Conservation (phyloP, 2,888 invertebrate species). For the Nomada goodeniana region DNA sequence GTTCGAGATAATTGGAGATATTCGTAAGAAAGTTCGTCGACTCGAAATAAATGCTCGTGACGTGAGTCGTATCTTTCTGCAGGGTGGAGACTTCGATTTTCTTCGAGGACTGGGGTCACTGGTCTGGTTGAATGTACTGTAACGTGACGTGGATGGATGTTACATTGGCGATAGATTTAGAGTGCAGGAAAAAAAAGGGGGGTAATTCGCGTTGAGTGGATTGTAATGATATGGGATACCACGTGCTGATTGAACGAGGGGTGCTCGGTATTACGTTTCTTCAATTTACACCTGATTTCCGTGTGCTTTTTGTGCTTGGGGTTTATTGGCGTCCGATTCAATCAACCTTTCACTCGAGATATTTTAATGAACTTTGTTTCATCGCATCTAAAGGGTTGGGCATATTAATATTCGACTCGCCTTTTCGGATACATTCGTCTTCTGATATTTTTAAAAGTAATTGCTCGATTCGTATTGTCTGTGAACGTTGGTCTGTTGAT, state of each 20-base stretch:
- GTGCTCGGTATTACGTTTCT: background rate
- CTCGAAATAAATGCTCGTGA: constrained; percentile 2
- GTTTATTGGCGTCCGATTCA: background rate
- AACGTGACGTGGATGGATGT: constrained; percentile 14
- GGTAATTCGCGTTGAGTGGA: background rate
- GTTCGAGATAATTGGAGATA: no score
- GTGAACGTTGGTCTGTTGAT: no score
- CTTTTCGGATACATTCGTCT: no score
- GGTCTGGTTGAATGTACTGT: background rate
- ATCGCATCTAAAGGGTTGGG: no score
- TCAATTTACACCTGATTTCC: background rate
- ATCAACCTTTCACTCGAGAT: background rate
- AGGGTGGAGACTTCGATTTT: no score
- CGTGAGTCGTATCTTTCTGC: background rate
- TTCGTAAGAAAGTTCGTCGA: constrained; percentile 3
- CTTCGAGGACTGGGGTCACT: background rate
- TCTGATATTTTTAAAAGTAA: no score
- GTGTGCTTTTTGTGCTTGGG: background rate
- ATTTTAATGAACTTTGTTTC: no score
- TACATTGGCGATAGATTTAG: background rate
- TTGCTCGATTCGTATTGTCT: no score
- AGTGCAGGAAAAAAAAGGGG: background rate
- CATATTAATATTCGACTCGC: no score
- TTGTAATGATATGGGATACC: background rate
- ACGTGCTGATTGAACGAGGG: background rate